Evolutionary conservation across 30 jellyfish, hydroid and myxozoan genomes (phyloP), one percentile per base, ranked within the genome.

Genomic region (Aurelia sp.): DNA sequence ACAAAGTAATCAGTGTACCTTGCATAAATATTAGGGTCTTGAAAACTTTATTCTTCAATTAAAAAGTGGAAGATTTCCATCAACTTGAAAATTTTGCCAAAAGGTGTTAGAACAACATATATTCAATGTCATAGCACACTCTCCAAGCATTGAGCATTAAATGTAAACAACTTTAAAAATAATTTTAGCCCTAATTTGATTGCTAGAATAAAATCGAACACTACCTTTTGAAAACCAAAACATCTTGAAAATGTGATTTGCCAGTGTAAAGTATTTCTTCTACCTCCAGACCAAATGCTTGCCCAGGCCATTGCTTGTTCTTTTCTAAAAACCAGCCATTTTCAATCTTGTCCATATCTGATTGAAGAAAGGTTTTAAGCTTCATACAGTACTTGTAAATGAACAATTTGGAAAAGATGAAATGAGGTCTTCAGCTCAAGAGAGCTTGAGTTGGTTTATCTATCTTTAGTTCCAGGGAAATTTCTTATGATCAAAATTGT

Each of bases 271-370:
- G 79, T 12, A 92, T 88, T 70, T 92, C 90, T 66, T 92, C 97
- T 27, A 92, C 96, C 55, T 92, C 96, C 44, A 92, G 61, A 35
- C 91, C 95, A 81, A 86, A 82, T 1, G 90, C 82, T 71, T 92
- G 98, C 4, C 98, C 98, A 16, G 97, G 96, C 95, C 95, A 92
- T 55, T 82, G 95, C 58, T 81, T 71, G 77, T 92, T 88, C 62
- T 92, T 92, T 67, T 92, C 98, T 13, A 80, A 27, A 78, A 92
- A 92, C 98, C 98, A 92, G n/a, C 98, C 98, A 86, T 91, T 86
- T 65, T 78, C 93, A 76, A 91, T 91, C 66, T 63, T 71, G 66
- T 89, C 93, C 97, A 89, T 89, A 11, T 47, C 44, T 62, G 30
- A 40, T 2, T 66, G 51, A 66, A 27, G 19, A 66, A 18, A 66